Percentiles rank a stretch among this genome's conserved stretches.
Conservation (phyloP, 1,140 invertebrate genomes). For the Drosophila sp. region DNA sequence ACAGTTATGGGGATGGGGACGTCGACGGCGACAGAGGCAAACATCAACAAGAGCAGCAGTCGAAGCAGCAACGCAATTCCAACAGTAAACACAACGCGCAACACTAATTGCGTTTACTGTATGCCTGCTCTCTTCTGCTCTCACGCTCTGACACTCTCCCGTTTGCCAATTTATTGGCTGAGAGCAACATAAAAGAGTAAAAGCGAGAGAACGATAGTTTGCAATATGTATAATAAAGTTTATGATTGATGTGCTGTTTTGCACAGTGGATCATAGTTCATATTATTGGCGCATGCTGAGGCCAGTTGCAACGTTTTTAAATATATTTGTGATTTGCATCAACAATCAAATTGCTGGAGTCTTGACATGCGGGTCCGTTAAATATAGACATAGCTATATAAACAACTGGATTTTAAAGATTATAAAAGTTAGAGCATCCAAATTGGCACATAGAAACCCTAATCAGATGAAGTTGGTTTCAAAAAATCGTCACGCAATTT, state of each 20-base stretch:
- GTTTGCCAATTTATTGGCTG: constrained; percentile 19
- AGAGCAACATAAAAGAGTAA: neutral
- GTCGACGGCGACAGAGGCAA: constrained; percentile 4
- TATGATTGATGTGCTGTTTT: constrained; percentile 36
- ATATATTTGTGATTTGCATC: too few species aligned
- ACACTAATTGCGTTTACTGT: constrained; percentile 63
- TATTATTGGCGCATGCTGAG: constrained; percentile 2
- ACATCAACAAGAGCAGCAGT: constrained; percentile 9
- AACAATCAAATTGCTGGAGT: too few species aligned
- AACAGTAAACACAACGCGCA: constrained; percentile 48
- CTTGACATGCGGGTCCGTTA: too few species aligned
- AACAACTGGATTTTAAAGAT: too few species aligned
- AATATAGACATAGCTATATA: too few species aligned
- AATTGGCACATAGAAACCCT: too few species aligned
- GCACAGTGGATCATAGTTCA: constrained; percentile 20
- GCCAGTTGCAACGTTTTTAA: too few species aligned
- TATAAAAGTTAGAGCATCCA: too few species aligned
- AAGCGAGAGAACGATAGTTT: neutral
- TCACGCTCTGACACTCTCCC: constrained; percentile 22
- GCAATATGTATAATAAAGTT: neutral
- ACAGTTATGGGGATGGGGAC: neutral
- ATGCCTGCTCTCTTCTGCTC: constrained; percentile 29
- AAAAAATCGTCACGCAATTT: too few species aligned
- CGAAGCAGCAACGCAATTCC: constrained; percentile 42
- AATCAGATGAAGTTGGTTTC: too few species aligned